These are phyloP conservation scores for Spheniscus mendiculus DNA, from an alignment of 2,113 vertebrate genomes.

Conservation along the genomic window DNA sequence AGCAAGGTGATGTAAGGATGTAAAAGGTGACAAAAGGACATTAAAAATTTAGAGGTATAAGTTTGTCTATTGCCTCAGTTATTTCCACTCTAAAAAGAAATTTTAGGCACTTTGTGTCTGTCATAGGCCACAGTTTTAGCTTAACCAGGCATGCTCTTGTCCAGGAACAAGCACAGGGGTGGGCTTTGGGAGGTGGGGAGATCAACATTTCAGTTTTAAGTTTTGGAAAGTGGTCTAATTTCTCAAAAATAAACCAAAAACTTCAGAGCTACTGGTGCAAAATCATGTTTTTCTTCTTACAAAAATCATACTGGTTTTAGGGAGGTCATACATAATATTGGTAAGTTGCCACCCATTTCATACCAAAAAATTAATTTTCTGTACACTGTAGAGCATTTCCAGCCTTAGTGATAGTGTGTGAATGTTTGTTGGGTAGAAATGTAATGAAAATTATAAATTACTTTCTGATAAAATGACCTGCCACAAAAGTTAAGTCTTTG, in stretches of 20 bases:
- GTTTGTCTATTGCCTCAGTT: neutral
- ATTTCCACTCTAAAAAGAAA: neutral
- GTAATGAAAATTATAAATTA: neutral
- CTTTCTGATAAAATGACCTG: neutral
- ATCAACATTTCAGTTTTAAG: neutral
- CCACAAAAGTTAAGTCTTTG: neutral
- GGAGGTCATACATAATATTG: neutral
- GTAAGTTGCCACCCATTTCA: neutral
- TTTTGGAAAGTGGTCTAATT: neutral
- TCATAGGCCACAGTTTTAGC: neutral
- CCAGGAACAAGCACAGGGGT: neutral
- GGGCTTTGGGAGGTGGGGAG: neutral
- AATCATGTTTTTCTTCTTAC: neutral
- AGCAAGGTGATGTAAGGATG: neutral
- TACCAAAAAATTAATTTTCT: neutral
- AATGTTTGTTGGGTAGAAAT: neutral
- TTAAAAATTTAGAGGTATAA: neutral
- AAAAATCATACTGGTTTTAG: neutral
- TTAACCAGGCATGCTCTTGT: neutral
- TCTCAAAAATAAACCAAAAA: neutral
- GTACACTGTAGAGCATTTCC: neutral
- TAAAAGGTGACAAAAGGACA: neutral
- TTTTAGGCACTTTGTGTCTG: neutral
- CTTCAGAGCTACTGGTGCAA: neutral
- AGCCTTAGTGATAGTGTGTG: neutral